Evolutionary conservation across 2,113 vertebrate genomes (phyloP), one percentile per base, ranked within the genome.

Genomic region (Amphiprion ocellaris): DNA sequence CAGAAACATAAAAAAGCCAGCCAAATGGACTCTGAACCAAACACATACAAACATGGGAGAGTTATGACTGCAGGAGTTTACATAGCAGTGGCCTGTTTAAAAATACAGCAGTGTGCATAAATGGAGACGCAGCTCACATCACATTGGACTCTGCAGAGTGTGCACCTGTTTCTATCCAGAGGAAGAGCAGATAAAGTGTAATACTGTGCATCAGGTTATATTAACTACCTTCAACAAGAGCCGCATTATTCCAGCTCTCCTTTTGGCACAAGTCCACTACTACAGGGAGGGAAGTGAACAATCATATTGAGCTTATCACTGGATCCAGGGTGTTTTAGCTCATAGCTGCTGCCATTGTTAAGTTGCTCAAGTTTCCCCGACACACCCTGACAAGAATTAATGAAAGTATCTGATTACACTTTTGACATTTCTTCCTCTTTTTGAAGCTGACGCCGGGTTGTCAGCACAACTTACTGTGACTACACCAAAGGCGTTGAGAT

Each of bases 21-120:
- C 37, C 75, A 83, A 83, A 69, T 85, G 83, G 81, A 89, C 83
- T 86, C 46, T 65, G 76, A 1, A 84, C 63, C 63, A 87, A 87
- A 87, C 82, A 75, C 62, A 83, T 78, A 69, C 83, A 81, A 89
- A 88, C 77, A 77, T 1, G 9, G 21, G 41, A 73, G 87, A 83
- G 23, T 86, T 83, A 83, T 78, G 78, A 59, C 63, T 21, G 41
- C 65, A 37, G 28, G 49, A 61, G 87, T 87, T 93, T 87, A 90
- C 87, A 83, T 77, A 74, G 72, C 73, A 24, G 30, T 19, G 11
- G 41, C 74, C 70, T 77, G 77, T 77, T 81, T 85, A 76, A 79
- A 79, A 88, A 86, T 47, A 80, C 44, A 39, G 53, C 69, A 33
- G 44, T 1, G 39, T 19, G 59, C 41, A 69, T 69, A 69, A 53